Percentiles rank a stretch among this genome's conserved stretches.
Conservation (phyloP, 2,888 invertebrate species). For the Theretra japonica region DNA sequence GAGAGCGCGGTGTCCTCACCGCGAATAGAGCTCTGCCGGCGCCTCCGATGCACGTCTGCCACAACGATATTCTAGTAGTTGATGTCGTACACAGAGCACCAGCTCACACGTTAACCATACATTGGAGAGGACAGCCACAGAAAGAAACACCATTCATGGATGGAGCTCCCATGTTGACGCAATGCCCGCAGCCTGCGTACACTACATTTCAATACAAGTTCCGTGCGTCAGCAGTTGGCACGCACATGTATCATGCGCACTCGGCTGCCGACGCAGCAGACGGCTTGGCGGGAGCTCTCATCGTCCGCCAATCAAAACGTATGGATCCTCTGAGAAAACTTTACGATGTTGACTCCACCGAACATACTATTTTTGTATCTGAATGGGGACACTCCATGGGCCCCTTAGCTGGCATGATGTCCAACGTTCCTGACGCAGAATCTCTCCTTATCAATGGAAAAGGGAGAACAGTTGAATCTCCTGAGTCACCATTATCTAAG, state of each 20-base stretch:
- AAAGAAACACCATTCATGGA: slow-evolving; percentile 90
- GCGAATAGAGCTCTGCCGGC: slow-evolving; percentile 88
- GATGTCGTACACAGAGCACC: slow-evolving; percentile 90
- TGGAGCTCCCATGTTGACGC: slow-evolving; percentile 90
- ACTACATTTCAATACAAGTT: slow-evolving; percentile 91
- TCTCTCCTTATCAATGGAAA: slow-evolving; percentile 87
- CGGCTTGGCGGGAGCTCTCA: slow-evolving; percentile 88
- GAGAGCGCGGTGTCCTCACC: slow-evolving; percentile 86
- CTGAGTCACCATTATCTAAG: slow-evolving; percentile 69
- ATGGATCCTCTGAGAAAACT: slow-evolving; percentile 85
- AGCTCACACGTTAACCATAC: slow-evolving; percentile 88
- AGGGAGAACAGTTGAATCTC: slow-evolving; percentile 75
- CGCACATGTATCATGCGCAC: slow-evolving; percentile 90
- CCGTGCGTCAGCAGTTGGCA: slow-evolving; percentile 88
- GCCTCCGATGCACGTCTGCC: slow-evolving; percentile 87
- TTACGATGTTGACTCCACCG: slow-evolving; percentile 89
- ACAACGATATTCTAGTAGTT: slow-evolving; percentile 90
- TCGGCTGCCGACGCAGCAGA: slow-evolving; percentile 88
- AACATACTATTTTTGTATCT: slow-evolving; percentile 88
- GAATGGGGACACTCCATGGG: slow-evolving; percentile 88
- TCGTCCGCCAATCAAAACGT: slow-evolving; percentile 87
- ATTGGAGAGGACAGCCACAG: slow-evolving; percentile 92
- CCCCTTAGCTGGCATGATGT: slow-evolving; percentile 73
- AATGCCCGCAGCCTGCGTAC: slow-evolving; percentile 90
- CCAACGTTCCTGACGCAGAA: slow-evolving; percentile 73